Percentiles rank a stretch among this genome's conserved stretches.
These are phyloP conservation scores for Nematolebias whitei DNA, from an alignment of 2,113 vertebrate genomes.

Conservation along the genomic window DNA sequence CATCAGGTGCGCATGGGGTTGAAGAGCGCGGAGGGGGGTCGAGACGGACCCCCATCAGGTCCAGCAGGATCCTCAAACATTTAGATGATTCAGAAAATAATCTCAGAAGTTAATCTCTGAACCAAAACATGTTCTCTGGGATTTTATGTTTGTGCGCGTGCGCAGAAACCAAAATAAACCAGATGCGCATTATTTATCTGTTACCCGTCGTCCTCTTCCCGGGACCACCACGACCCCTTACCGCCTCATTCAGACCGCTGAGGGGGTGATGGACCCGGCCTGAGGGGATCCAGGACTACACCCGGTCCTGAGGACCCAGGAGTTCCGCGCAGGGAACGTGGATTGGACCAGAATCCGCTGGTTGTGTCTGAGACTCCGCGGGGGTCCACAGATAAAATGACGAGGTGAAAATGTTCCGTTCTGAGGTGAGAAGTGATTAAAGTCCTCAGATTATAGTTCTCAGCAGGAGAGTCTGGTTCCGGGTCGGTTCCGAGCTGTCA, in stretches of 20 bases:
- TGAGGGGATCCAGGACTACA: too few species aligned
- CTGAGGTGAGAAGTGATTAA: conserved; percentile 35
- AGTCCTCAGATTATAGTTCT: too few species aligned
- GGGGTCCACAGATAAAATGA: conserved; percentile 40
- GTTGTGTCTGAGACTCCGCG: conserved; percentile 57
- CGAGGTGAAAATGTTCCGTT: conserved; percentile 30
- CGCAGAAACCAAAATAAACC: conserved; percentile 17
- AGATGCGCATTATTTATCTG: conserved; percentile 24
- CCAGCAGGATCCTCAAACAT: conserved; percentile 7
- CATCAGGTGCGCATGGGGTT: conserved; percentile 49
- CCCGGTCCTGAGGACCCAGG: too few species aligned
- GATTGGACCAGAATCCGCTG: conserved; percentile 62
- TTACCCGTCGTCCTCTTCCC: conserved; percentile 48
- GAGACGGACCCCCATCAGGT: too few species aligned
- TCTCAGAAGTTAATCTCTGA: too few species aligned
- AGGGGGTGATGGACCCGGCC: conserved; percentile 59
- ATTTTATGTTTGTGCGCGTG: conserved; percentile 1
- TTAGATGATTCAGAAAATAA: not conserved
- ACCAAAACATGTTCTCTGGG: not conserved
- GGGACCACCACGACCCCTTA: conserved; percentile 69
- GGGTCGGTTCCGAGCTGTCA: too few species aligned
- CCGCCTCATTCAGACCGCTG: conserved; percentile 62
- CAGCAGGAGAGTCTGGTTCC: too few species aligned
- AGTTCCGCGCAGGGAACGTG: conserved; percentile 53
- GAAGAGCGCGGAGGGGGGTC: too few species aligned